A percentile compares a stretch with the other conserved stretches of the same genome.
These are phyloP conservation scores for Apogon talboti DNA, from an alignment of 2,797 vertebrate species.

Conservation along the genomic window DNA sequence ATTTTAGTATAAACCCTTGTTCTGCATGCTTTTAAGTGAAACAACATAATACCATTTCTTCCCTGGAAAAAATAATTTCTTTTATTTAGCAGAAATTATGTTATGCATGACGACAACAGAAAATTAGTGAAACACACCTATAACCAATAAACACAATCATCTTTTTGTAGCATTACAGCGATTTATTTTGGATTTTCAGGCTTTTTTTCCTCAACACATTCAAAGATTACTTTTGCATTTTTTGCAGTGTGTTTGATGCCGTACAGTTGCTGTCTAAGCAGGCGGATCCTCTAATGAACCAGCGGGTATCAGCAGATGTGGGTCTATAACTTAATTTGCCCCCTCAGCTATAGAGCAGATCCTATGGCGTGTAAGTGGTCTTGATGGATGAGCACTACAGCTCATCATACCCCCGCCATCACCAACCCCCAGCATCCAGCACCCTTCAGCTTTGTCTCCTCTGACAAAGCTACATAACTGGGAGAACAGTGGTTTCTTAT, in stretches of 20 bases:
- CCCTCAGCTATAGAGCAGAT: conserved; percentile 83
- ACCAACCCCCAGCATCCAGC: conserved; percentile 59
- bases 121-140: too few species aligned
- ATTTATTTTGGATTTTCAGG: too few species aligned
- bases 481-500: conserved; percentile 10
- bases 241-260: conserved; percentile 51
- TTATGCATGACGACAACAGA: too few species aligned
- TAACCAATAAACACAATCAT: too few species aligned
- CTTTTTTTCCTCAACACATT: neutral
- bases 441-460: conserved; percentile 41
- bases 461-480: conserved; percentile 32
- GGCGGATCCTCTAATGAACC: conserved; percentile 82
- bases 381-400: conserved; percentile 84
- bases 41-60: too few species aligned
- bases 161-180: too few species aligned
- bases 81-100: too few species aligned
- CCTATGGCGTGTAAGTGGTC: conserved; percentile 86
- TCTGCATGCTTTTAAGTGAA: too few species aligned
- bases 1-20: too few species aligned
- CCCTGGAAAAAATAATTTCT: too few species aligned
- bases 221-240: conserved; percentile 23
- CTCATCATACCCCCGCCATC: conserved; percentile 73
- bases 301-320: conserved; percentile 85
- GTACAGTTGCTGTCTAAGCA: conserved; percentile 76
- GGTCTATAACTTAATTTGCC: conserved; percentile 84